Evolutionary conservation across 2,797 vertebrate species (phyloP).

Genomic region (Petrocephalus sullivani): DNA sequence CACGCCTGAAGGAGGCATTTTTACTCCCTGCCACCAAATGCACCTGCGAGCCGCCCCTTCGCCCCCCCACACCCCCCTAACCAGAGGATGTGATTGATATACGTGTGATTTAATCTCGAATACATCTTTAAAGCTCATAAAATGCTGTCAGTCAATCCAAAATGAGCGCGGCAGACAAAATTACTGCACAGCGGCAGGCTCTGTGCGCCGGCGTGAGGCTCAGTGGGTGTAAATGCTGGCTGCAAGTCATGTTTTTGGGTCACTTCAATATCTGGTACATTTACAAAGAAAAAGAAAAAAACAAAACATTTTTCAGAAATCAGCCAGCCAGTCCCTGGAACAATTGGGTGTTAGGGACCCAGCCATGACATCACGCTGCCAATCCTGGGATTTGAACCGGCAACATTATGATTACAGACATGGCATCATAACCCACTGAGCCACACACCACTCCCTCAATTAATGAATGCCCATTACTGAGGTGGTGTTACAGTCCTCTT

Average conservation of each 20-base stretch:
- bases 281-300: neutral
- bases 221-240: neutral
- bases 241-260: neutral
- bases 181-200: neutral
- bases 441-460: neutral
- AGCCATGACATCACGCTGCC: neutral
- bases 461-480: neutral
- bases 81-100: neutral
- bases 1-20: slow-evolving; percentile 27
- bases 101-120: neutral
- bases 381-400: neutral
- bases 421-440: neutral
- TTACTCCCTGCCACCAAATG: slow-evolving; percentile 9
- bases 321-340: neutral
- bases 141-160: neutral
- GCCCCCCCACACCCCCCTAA: neutral
- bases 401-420: neutral
- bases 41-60: neutral
- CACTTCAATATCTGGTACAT: neutral
- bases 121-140: neutral
- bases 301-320: neutral
- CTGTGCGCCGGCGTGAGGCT: neutral
- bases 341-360: neutral
- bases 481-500: neutral
- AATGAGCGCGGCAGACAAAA: neutral